Conservation (phyloP, 2,888 invertebrate species). For the Eurois occulta region DNA sequence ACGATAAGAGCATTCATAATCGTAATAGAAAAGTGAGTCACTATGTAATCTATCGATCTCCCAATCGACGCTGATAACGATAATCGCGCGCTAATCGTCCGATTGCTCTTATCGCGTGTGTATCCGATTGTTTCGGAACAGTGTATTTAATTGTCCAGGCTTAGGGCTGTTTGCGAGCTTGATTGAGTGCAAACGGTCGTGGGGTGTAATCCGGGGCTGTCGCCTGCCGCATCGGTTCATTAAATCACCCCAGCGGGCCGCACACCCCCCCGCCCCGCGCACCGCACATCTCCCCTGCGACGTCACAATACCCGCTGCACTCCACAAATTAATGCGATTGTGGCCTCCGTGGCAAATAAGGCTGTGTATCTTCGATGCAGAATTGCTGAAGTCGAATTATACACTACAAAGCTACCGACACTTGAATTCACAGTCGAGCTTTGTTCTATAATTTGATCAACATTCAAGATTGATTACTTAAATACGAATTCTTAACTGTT, state of each 20-base stretch:
- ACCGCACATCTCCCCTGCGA: slow-evolving; percentile 60
- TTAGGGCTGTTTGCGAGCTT: slow-evolving; percentile 89
- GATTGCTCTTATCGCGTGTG: slow-evolving; percentile 85
- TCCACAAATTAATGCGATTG: slow-evolving; percentile 89
- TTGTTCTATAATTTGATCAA: slow-evolving; percentile 50
- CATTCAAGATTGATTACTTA: slow-evolving; percentile 46
- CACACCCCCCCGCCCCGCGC: slow-evolving; percentile 63
- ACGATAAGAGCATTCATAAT: slow-evolving; percentile 23
- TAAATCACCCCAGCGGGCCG: slow-evolving; percentile 83
- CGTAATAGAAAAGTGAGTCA: slow-evolving; percentile 34
- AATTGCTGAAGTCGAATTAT: slow-evolving; percentile 69
- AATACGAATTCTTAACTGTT: slow-evolving; percentile 48
- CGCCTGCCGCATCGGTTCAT: slow-evolving; percentile 88
- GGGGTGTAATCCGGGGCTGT: slow-evolving; percentile 89
- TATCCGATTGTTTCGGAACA: slow-evolving; percentile 86
- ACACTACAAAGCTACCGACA: slow-evolving; percentile 52
- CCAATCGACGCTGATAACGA: slow-evolving; percentile 72
- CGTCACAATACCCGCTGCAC: slow-evolving; percentile 82
- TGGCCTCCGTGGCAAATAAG: slow-evolving; percentile 80
- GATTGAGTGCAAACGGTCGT: slow-evolving; percentile 89
- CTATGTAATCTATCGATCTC: slow-evolving; percentile 66
- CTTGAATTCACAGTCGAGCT: slow-evolving; percentile 48
- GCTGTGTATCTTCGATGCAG: slow-evolving; percentile 72
- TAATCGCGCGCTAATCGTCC: slow-evolving; percentile 78
- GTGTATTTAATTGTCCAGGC: slow-evolving; percentile 89